These are phyloP conservation scores for Strix aluco DNA, from an alignment of 2,113 vertebrate species.

Conservation along the genomic window DNA sequence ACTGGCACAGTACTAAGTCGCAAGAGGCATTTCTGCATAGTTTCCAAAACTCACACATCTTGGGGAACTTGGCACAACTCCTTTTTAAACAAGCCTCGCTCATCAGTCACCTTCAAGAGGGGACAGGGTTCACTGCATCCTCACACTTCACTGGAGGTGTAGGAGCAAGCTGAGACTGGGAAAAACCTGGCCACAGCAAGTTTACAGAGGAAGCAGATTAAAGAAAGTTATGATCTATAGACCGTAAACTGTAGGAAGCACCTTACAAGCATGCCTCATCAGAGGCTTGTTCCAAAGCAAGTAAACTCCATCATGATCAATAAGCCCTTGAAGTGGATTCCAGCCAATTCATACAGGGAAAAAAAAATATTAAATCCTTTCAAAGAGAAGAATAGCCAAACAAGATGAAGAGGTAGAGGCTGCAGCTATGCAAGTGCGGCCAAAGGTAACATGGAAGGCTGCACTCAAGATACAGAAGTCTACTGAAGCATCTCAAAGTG, in stretches of 20 bases:
- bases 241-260: not conserved
- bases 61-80: not conserved
- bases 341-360: not conserved
- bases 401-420: not conserved
- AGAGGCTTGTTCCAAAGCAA: not conserved
- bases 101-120: not conserved
- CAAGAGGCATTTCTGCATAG: slow-evolving; percentile 2
- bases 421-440: not conserved
- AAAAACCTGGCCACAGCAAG: not conserved
- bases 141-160: not conserved
- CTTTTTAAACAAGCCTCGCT: not conserved
- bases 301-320: not conserved
- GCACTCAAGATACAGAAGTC: not conserved
- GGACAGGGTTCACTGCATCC: not conserved
- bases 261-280: not conserved
- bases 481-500: slow-evolving; percentile 7
- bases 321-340: not conserved
- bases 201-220: slow-evolving; percentile 8
- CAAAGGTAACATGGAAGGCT: not conserved
- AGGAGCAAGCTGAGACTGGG: not conserved
- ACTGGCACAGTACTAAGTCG: not conserved
- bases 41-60: not conserved
- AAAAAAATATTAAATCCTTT: not conserved
- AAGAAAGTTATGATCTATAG: not conserved
- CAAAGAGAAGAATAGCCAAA: not conserved